These are phyloP conservation scores for Lepidonotus clava DNA, from an alignment of 2,888 invertebrate genomes.

Conservation along the genomic window DNA sequence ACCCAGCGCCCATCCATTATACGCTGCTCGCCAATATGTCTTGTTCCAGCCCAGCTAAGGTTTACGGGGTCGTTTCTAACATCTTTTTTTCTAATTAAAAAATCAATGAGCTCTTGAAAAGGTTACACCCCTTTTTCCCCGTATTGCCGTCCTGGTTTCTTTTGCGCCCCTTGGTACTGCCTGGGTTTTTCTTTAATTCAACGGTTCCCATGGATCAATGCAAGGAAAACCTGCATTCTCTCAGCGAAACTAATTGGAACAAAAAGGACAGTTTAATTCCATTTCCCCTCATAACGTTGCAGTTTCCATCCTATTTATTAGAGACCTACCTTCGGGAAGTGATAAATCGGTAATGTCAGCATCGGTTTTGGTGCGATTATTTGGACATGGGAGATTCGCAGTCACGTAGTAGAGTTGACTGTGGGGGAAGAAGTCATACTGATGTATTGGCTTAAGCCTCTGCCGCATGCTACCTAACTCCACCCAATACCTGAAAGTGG, in stretches of 20 bases:
- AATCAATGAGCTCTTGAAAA: neutral
- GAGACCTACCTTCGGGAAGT: neutral
- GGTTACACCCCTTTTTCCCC: neutral
- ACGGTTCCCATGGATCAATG: too few relatives aligned
- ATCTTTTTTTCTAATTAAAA: neutral
- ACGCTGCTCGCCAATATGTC: too few relatives aligned
- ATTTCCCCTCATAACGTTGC: constrained; percentile 9
- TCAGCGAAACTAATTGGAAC: neutral
- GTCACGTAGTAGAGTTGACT: too few relatives aligned
- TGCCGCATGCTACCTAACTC: too few relatives aligned
- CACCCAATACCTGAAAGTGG: too few relatives aligned
- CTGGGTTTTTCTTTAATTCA: neutral
- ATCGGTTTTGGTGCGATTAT: neutral
- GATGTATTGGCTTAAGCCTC: too few relatives aligned
- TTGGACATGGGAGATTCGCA: too few relatives aligned
- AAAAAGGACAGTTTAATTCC: neutral
- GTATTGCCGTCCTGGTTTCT: neutral
- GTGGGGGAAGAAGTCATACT: too few relatives aligned
- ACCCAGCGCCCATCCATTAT: too few relatives aligned
- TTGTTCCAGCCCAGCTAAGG: too few relatives aligned
- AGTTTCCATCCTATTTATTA: constrained; percentile 8
- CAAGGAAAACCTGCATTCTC: too few relatives aligned
- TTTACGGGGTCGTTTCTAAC: too few relatives aligned
- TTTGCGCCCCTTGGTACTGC: neutral
- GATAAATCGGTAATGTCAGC: neutral